phyloP scores from a whole-genome alignment of 1,140 invertebrate species.

The Frieseomelitta varia region DNA sequence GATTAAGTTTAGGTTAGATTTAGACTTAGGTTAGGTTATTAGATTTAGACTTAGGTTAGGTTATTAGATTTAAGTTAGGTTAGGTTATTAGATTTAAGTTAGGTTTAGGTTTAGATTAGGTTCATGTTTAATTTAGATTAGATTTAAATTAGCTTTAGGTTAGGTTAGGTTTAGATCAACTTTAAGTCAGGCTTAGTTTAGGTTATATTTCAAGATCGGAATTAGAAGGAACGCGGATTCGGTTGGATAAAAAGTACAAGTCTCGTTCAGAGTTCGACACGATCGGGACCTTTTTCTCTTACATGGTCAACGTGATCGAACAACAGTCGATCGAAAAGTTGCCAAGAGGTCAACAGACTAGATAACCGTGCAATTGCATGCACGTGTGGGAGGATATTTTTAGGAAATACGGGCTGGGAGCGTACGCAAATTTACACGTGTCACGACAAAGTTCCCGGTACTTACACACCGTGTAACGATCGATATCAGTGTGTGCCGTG shows the following conservation, averaged over 20 bases:
- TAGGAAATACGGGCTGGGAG: neutral
- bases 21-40: too few relatives aligned
- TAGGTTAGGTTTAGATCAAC: too few relatives aligned
- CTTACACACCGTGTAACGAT: neutral
- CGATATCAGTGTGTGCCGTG: constrained; percentile 11
- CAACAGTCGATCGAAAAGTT: too few relatives aligned
- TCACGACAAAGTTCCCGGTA: neutral
- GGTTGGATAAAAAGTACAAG: neutral
- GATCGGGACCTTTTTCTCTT: neutral
- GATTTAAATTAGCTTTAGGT: too few relatives aligned
- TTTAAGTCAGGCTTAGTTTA: too few relatives aligned
- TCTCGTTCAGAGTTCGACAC: neutral
- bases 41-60: too few relatives aligned
- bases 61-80: too few relatives aligned
- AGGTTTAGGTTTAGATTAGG: too few relatives aligned
- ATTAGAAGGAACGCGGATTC: neutral
- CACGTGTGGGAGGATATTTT: neutral
- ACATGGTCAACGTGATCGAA: neutral
- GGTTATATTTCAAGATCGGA: neutral
- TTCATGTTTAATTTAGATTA: too few relatives aligned
- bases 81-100: too few relatives aligned
- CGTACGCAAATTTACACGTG: constrained; percentile 1
- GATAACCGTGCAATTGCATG: neutral
- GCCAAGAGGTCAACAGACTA: neutral
- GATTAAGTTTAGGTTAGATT: too few relatives aligned